Evolutionary conservation across 2,888 invertebrate species (phyloP).

Genomic region (Cerastis leucographa): DNA sequence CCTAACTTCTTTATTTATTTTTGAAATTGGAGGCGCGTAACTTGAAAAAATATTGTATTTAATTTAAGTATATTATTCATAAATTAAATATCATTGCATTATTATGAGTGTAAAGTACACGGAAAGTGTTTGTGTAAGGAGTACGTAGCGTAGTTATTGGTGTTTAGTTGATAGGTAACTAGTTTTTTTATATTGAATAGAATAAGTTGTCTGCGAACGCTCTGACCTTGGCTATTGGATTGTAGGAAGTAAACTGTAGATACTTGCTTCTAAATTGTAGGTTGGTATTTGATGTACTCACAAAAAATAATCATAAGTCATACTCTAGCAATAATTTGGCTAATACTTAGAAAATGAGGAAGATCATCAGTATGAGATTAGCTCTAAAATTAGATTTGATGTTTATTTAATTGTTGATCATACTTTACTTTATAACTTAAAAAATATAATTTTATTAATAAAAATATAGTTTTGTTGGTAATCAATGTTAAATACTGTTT

Average conservation of each 20-base stretch:
- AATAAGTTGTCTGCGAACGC: conserved; percentile 87
- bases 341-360: conserved; percentile 64
- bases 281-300: conserved; percentile 90
- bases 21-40: conserved; percentile 84
- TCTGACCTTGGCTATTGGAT: conserved; percentile 90
- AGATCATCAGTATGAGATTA: conserved; percentile 48
- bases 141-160: conserved; percentile 54
- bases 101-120: conserved; percentile 27
- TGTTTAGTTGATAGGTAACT: conserved; percentile 80
- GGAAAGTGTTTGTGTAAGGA: conserved; percentile 38
- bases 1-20: conserved; percentile 83
- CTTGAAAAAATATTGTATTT: conserved; percentile 76
- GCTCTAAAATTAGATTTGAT: conserved; percentile 37
- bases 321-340: conserved; percentile 70
- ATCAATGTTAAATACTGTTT: not conserved
- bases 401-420: conserved; percentile 39
- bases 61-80: conserved; percentile 7
- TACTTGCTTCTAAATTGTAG: conserved; percentile 90
- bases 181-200: conserved; percentile 87
- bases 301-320: conserved; percentile 86
- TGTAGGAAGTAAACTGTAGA: conserved; percentile 90
- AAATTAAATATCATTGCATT: conserved; percentile 18
- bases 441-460: not conserved
- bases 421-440: not conserved
- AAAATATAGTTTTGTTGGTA: not conserved